Conservation (phyloP, 1,140 invertebrate genomes). For the Bacillus rossius region DNA sequence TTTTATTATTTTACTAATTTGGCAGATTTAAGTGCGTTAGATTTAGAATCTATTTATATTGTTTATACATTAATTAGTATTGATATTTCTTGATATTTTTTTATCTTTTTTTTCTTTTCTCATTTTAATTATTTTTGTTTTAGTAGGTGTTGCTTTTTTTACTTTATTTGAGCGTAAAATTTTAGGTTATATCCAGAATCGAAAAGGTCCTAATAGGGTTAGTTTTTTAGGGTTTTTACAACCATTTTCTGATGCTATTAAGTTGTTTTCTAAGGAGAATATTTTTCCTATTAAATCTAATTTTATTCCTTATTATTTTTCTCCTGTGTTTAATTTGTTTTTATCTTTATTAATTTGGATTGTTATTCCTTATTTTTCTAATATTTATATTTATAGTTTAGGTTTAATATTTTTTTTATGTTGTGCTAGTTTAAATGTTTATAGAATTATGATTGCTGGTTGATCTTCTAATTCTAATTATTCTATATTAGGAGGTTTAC, state of each 20-base stretch:
- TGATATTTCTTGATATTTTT: slow-evolving; percentile 41
- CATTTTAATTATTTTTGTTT: slow-evolving; percentile 47
- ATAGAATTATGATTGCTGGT: slow-evolving; percentile 49
- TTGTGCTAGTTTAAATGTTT: too few relatives aligned
- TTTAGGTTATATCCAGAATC: slow-evolving; percentile 61
- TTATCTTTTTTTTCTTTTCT: slow-evolving; percentile 42
- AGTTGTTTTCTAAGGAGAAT: slow-evolving; percentile 56
- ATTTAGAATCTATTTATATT: slow-evolving; percentile 56
- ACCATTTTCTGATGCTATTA: slow-evolving; percentile 60
- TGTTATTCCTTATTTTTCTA: slow-evolving; percentile 44
- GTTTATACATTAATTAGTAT: slow-evolving; percentile 45
- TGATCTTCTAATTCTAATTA: slow-evolving; percentile 63
- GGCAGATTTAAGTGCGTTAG: slow-evolving; percentile 52
- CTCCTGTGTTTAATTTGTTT: slow-evolving; percentile 50
- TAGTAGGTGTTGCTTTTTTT: slow-evolving; percentile 57
- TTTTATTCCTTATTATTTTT: slow-evolving; percentile 49
- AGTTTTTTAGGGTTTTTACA: slow-evolving; percentile 56
- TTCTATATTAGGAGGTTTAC: too few relatives aligned
- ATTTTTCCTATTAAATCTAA: slow-evolving; percentile 44
- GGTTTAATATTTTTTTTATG: slow-evolving; percentile 45
- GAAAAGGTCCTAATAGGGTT: slow-evolving; percentile 63
- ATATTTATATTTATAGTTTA: slow-evolving; percentile 25
- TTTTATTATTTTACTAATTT: slow-evolving; percentile 48
- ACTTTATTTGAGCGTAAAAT: slow-evolving; percentile 61
- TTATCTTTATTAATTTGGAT: slow-evolving; percentile 48